Base-by-base conservation (phyloP, 2,888 invertebrate species). In the Alcis repandata region DNA sequence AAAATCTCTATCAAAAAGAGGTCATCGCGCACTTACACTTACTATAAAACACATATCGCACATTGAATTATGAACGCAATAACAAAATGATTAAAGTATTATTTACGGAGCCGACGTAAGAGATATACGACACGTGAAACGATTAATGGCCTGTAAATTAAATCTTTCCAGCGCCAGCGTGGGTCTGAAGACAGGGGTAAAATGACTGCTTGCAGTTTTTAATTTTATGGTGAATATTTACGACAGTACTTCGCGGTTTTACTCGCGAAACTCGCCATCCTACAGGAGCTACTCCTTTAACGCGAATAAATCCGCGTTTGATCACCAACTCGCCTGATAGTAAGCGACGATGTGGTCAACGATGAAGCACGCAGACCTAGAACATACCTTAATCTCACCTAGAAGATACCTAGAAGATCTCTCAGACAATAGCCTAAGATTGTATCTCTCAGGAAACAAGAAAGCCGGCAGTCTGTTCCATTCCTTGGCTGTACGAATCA, bases 21-120 rank as follows among this genome's bases (percentile, higher is more conserved):
- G 32, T 59, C 53, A 54, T 10, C 54, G 54, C 43, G 27, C 48
- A 59, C 36, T 59, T 41, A 27, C 53, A 27, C 27, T 22, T 27
- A n/a, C 17, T 32, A 49, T 15, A 32, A 10, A 13, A 9, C 20
- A 19, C 3, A 19, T 32, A n/a, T 8, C 15, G 19, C 27, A 49
- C 58, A 69, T 61, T 71, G 64, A 74, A 63, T 73, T 69, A 69
- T 74, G 69, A 70, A 74, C 68, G 72, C 62, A 61, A 68, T 67
- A 70, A 69, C 61, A 67, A 69, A 67, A 67, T 70, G 60, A 68
- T 73, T 73, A 69, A 71, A 70, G 59, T 71, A 70, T 68, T 66
- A 70, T 67, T 70, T 70, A 67, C 56, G 15, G 27, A 63, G 71
- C 59, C 51, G 38, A 53, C 36, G 33, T 40, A 52, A 41, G 69